Evolutionary conservation across 2,888 invertebrate genomes (phyloP).

Genomic region (Epirrita christyi): DNA sequence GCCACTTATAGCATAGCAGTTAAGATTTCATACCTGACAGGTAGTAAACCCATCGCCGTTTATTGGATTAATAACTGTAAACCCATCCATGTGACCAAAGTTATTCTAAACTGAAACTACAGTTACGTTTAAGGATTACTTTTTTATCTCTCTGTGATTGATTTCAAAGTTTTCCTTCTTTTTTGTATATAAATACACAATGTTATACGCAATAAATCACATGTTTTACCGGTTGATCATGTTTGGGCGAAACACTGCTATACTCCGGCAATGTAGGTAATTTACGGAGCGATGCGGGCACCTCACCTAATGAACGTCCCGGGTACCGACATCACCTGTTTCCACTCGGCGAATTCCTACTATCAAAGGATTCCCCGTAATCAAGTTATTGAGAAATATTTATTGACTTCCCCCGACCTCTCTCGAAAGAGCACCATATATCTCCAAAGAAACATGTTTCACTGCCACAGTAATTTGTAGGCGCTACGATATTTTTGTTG

Average conservation of each 20-base stretch:
- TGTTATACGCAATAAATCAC: conserved; percentile 5
- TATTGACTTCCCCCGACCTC: conserved; percentile 48
- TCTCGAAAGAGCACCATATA: conserved; percentile 48
- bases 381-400: conserved; percentile 61
- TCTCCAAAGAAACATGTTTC: conserved; percentile 54
- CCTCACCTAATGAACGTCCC: conserved; percentile 29
- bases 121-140: no score
- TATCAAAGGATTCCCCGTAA: conserved; percentile 53
- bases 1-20: no score
- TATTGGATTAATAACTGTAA: no score
- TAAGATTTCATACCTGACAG: no score
- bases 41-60: no score
- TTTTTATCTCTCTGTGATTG: no score
- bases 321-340: conserved; percentile 43
- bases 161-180: no score
- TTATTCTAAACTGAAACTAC: no score
- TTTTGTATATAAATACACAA: conserved; percentile 10
- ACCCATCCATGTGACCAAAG: no score
- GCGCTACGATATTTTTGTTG: conserved; percentile 52
- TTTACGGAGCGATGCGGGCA: conserved; percentile 29
- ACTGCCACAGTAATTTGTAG: conserved; percentile 55
- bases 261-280: conserved; percentile 31
- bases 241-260: conserved; percentile 11
- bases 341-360: conserved; percentile 43
- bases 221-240: conserved; percentile 15